Percentiles rank a stretch among this genome's conserved stretches.
These are phyloP conservation scores for Melipona bicolor DNA, from an alignment of 2,888 invertebrate species.

Conservation along the genomic window DNA sequence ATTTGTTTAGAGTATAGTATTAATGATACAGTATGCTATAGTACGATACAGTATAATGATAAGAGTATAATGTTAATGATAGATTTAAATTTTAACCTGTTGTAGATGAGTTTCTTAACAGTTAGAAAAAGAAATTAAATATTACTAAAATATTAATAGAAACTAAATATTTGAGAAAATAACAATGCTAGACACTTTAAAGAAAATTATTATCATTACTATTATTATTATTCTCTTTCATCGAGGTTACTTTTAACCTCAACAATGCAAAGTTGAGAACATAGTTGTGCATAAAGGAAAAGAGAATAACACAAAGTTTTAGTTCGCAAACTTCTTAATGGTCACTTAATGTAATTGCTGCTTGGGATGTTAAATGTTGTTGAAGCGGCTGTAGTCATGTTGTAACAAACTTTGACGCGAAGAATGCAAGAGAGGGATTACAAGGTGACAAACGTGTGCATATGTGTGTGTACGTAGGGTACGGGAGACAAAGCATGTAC, in stretches of 20 bases:
- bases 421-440: constrained; percentile 6
- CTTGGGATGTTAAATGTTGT: not conserved
- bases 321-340: not conserved
- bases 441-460: not conserved
- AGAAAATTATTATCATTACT: no score
- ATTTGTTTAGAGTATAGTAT: no score
- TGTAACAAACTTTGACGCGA: not conserved
- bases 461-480: not conserved
- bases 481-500: constrained; percentile 12
- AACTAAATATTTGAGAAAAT: no score
- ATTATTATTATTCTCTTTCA: no score
- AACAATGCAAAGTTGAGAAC: not conserved
- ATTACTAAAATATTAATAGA: no score
- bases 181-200: no score
- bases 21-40: no score
- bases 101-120: no score
- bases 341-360: not conserved
- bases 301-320: not conserved
- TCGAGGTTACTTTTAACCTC: not conserved
- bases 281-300: not conserved
- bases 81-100: no score
- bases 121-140: no score
- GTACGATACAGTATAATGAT: no score
- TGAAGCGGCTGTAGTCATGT: not conserved
- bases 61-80: no score